A percentile compares a stretch with the other conserved stretches of the same genome.
These are phyloP conservation scores for Catajapyx aquilonaris DNA, from an alignment of 1,140 invertebrate species.

Conservation along the genomic window DNA sequence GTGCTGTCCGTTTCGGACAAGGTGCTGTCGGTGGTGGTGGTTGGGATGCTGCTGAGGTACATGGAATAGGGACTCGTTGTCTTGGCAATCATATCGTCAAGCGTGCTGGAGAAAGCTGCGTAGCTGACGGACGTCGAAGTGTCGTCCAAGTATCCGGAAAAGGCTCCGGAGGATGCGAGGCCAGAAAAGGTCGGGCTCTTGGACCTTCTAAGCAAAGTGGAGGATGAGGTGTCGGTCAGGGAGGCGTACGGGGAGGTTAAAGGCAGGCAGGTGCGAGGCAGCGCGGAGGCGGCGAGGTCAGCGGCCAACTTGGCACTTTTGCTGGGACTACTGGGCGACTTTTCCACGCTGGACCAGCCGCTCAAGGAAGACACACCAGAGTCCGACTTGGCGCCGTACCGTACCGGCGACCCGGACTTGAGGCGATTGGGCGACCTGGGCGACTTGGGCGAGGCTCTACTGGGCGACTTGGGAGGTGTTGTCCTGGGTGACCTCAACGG, in stretches of 20 bases:
- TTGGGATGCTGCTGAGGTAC: neutral
- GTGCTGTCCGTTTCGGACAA: too few species aligned
- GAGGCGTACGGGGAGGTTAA: too few species aligned
- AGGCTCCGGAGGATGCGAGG: too few species aligned
- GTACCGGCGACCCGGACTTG: slow-evolving; percentile 28
- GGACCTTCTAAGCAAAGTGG: too few species aligned
- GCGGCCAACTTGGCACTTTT: slow-evolving; percentile 4
- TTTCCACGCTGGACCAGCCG: slow-evolving; percentile 54
- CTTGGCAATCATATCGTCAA: neutral
- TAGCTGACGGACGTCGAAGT: too few species aligned
- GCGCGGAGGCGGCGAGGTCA: neutral
- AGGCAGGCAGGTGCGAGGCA: too few species aligned
- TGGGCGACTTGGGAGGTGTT: slow-evolving; percentile 27
- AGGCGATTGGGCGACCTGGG: slow-evolving; percentile 42
- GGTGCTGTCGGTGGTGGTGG: neutral
- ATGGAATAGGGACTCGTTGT: neutral
- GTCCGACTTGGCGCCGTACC: slow-evolving; percentile 44
- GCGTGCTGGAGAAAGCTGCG: neutral
- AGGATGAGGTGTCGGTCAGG: too few species aligned
- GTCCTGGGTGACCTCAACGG: neutral
- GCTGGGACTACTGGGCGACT: slow-evolving; percentile 50
- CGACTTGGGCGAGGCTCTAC: slow-evolving; percentile 44
- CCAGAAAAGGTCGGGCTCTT: too few species aligned
- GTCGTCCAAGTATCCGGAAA: too few species aligned
- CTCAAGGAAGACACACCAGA: slow-evolving; percentile 67